These are phyloP conservation scores for Sycophaga agraensis DNA, from an alignment of 1,140 invertebrate species.

Conservation along the genomic window DNA sequence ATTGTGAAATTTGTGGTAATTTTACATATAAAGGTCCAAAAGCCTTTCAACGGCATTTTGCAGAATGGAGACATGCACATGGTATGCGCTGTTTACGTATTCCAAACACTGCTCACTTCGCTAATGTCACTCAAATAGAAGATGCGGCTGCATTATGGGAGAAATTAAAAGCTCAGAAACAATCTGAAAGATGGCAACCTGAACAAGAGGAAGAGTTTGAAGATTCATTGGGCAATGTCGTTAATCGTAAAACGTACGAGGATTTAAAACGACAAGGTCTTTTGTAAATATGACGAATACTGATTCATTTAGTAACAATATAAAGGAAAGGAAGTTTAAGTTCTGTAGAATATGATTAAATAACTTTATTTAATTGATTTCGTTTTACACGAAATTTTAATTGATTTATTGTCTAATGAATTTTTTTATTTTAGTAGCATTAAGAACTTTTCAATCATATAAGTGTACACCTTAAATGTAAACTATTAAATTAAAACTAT, in stretches of 20 bases:
- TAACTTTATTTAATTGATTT: too few relatives aligned
- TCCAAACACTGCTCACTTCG: conserved; percentile 99
- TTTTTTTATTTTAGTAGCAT: too few relatives aligned
- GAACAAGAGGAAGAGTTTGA: conserved; percentile 99
- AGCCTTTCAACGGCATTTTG: conserved; percentile 99
- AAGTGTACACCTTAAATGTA: too few relatives aligned
- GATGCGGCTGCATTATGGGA: conserved; percentile 98
- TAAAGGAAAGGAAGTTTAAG: too few relatives aligned
- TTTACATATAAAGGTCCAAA: conserved; percentile 99
- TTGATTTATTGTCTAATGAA: too few relatives aligned
- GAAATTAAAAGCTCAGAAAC: conserved; percentile 93
- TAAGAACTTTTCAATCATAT: too few relatives aligned
- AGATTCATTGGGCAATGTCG: conserved; percentile 97
- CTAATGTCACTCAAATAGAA: conserved; percentile 98
- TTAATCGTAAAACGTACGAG: conserved; percentile 97
- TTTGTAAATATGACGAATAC: conserved; percentile 70
- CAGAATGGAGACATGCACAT: conserved; percentile 99
- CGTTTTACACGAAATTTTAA: too few relatives aligned
- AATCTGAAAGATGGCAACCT: conserved; percentile 93
- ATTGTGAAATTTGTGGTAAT: conserved; percentile 99
- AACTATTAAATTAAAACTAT: too few relatives aligned
- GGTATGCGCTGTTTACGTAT: conserved; percentile 99
- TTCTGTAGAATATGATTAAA: too few relatives aligned
- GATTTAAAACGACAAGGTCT: conserved; percentile 98
- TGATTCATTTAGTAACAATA: too few relatives aligned